Evolutionary conservation across 2,888 invertebrate species (phyloP), one percentile per base, ranked within the genome.

Genomic region (Bedellia somnulentella): DNA sequence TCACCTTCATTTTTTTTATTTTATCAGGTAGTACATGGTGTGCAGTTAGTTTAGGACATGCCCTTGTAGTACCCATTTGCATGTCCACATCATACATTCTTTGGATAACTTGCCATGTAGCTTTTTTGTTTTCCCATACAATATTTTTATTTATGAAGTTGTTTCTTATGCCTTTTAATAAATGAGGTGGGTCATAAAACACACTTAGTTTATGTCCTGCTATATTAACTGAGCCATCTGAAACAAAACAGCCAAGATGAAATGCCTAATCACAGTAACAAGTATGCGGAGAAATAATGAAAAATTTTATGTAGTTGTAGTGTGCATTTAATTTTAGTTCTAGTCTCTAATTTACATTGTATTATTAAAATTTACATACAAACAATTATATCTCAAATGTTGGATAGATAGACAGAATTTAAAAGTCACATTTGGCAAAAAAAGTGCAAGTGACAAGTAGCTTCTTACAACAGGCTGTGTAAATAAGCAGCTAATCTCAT

Each of bases 371-470:
- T n/a, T n/a, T n/a, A n/a, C n/a, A n/a, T n/a, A n/a, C n/a, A n/a
- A n/a, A n/a, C n/a, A n/a, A n/a, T n/a, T n/a, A n/a, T n/a, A n/a
- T n/a, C n/a, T n/a, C n/a, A n/a, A n/a, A n/a, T n/a, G n/a, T n/a
- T n/a, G n/a, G n/a, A n/a, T n/a, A n/a, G n/a, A n/a, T n/a, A n/a
- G n/a, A n/a, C n/a, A n/a, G n/a, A n/a, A n/a, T n/a, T n/a, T n/a
- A n/a, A n/a, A n/a, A 9, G 43, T 43, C 1, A 44, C 44, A 11
- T 35, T 11, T 27, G 35, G 18, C 1, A 43, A 37, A 42, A n/a
- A 46, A 47, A 5, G 41, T 35, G 10, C 39, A 42, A 3, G 29
- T 24, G 15, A 41, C 30, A 11, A 36, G 37, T 30, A 41, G 38
- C 15, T 40, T 36, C n/a, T n/a, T n/a, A n/a, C n/a, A n/a, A n/a